These are phyloP conservation scores for Macrostomum cliftonense DNA, from an alignment of 2,888 invertebrate genomes.

Conservation along the genomic window DNA sequence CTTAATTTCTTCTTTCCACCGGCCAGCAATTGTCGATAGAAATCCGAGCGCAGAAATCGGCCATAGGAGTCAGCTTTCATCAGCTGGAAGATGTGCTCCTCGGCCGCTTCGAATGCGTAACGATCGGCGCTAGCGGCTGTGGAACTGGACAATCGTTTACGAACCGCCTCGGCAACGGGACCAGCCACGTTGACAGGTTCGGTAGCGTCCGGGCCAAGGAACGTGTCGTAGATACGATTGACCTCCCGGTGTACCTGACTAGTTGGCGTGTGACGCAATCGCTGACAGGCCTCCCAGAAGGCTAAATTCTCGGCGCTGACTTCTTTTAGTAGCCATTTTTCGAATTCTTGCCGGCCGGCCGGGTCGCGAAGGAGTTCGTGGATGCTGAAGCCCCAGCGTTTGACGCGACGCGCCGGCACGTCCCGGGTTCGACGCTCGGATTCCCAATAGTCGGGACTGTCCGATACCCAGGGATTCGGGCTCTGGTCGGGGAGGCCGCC, in stretches of 20 bases:
- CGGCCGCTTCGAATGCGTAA: conserved; percentile 69
- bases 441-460: conserved; percentile 89
- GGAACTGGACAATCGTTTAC: conserved; percentile 21
- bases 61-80: conserved; percentile 99
- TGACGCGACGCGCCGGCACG: conserved; percentile 67
- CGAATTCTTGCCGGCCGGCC: conserved; percentile 86
- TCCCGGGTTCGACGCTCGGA: conserved; percentile 75
- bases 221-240: conserved; percentile 45
- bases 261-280: conserved; percentile 47
- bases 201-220: conserved; percentile 72
- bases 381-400: conserved; percentile 88
- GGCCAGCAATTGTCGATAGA: conserved; percentile 89
- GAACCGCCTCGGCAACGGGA: conserved; percentile 53
- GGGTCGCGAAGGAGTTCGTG: conserved; percentile 80
- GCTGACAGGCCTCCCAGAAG: conserved; percentile 63
- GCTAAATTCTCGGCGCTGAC: conserved; percentile 95
- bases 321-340: conserved; percentile 83
- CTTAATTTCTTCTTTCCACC: conserved; percentile 72
- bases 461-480: conserved; percentile 79
- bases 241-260: conserved; percentile 44
- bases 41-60: conserved; percentile 83
- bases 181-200: conserved; percentile 95
- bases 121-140: conserved; percentile 18
- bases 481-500: too few species aligned
- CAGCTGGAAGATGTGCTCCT: conserved; percentile 93